Evolutionary conservation across 2,113 vertebrate genomes (phyloP), one percentile per base, ranked within the genome.

Genomic region (Telmatochromis bifrenatus): DNA sequence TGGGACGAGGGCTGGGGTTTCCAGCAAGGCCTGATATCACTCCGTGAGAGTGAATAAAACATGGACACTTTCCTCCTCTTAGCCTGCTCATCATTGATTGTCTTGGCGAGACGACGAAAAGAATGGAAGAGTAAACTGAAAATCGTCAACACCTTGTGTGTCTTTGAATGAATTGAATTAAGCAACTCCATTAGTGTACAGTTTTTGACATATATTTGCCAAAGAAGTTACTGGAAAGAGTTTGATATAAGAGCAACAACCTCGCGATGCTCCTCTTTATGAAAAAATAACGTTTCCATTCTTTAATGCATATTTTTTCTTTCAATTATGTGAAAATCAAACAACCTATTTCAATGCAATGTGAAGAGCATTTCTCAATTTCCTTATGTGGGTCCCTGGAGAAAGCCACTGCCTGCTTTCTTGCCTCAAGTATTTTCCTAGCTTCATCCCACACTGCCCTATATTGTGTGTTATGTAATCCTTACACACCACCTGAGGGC

Each of bases 1-100:
- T 47, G 92, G 90, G 92, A 93, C 2, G 31, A 88, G 15, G 75
- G 84, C 6, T 17, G 88, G 79, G 89, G 81, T 55, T 88, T 92
- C 84, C 84, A 87, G 75, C 85, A 56, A 88, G 92, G 62, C 80
- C 84, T 89, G 79, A 88, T 92, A 88, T 93, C 81, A 88, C 83
- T 93, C 80, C 73, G 73, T 21, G 58, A 70, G 70, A 89, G 90
- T 91, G 87, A 94, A 94, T 92, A 86, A 90, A 92, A 93, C 88
- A 91, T 91, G 84, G 70, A 86, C 68, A 33, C 77, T 87, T 91
- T 37, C 81, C 83, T 90, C 23, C 87, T 90, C 83, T 79, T 53
- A 26, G 68, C 79, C 15, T 23, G 65, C 28, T 80, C 53, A 84
- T 84, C 68, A 53, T 47, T 77, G 81, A 91, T 82, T 90, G 90